These are phyloP conservation scores for Anthopleura sola DNA, from an alignment of 64 coral and sea anemone genomes.

Conservation along the genomic window DNA sequence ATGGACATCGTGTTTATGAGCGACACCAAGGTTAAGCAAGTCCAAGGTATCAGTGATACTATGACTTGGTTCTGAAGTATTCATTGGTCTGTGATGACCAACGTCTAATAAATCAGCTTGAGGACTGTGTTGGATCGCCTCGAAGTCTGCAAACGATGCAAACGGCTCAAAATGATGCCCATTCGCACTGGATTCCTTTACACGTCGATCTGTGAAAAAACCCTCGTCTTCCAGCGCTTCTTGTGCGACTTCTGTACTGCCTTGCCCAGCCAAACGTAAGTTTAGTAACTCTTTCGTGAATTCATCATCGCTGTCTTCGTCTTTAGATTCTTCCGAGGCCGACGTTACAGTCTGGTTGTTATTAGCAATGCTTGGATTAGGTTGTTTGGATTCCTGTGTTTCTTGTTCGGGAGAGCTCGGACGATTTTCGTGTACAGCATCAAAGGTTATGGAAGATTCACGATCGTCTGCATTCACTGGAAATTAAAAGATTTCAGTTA, in stretches of 20 bases:
- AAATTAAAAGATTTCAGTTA: neutral
- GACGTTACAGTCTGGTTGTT: neutral
- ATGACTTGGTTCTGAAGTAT: neutral
- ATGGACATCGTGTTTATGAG: neutral
- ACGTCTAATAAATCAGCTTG: constrained; percentile 33
- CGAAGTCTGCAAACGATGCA: constrained; percentile 18
- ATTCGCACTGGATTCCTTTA: neutral
- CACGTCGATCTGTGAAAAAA: constrained; percentile 51
- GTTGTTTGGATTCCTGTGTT: neutral
- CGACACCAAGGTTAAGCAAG: constrained; percentile 38
- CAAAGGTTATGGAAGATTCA: constrained; percentile 81
- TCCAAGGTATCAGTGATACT: constrained; percentile 15
- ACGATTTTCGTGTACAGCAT: constrained; percentile 17
- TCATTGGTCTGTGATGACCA: neutral
- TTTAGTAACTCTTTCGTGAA: constrained; percentile 54
- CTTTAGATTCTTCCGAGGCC: constrained; percentile 1
- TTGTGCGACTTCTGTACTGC: neutral
- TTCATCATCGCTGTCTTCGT: constrained; percentile 69
- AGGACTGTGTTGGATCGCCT: neutral
- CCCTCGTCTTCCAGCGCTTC: constrained; percentile 23
- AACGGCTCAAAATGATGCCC: neutral
- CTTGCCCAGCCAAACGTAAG: constrained; percentile 11
- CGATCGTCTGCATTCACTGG: constrained; percentile 88
- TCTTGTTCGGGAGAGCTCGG: constrained; percentile 20
- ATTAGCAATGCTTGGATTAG: neutral